Percentiles rank a stretch among this genome's conserved stretches.
phyloP scores from a whole-genome alignment of 2,113 vertebrate genomes.

The Sinocyclocheilus anophthalmus region DNA sequence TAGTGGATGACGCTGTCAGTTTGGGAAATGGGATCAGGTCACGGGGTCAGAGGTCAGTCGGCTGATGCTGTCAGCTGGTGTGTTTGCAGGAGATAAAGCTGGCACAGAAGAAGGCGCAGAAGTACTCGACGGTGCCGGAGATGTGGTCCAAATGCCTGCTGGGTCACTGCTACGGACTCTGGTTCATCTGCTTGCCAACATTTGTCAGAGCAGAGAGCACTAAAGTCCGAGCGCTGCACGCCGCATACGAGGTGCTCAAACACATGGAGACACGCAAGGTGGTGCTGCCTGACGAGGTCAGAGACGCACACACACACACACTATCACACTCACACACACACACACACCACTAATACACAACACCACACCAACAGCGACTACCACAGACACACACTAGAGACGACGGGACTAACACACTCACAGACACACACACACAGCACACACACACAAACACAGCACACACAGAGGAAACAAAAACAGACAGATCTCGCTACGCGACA shows the following conservation, averaged over 20 bases:
- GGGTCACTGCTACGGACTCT: slow-evolving; percentile 92
- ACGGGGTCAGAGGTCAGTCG: not conserved
- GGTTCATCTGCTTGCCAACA: slow-evolving; percentile 94
- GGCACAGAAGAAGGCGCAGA: slow-evolving; percentile 89
- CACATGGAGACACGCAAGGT: slow-evolving; percentile 92
- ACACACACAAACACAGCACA: not conserved
- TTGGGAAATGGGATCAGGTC: too few species aligned
- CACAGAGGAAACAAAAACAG: too few species aligned
- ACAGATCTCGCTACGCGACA: too few species aligned
- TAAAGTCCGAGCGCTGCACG: slow-evolving; percentile 85
- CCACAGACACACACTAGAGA: not conserved
- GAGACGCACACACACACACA: slow-evolving; percentile 24
- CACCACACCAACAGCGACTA: too few species aligned
- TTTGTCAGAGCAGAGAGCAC: slow-evolving; percentile 80
- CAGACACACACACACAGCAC: not conserved
- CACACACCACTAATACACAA: too few species aligned
- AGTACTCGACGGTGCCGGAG: slow-evolving; percentile 82
- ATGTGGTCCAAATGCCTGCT: slow-evolving; percentile 93
- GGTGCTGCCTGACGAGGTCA: slow-evolving; percentile 90
- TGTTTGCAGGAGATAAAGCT: slow-evolving; percentile 88
- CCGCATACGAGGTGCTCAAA: slow-evolving; percentile 88
- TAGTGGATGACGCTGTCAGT: too few species aligned
- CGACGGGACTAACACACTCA: too few species aligned
- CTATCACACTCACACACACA: too few species aligned
- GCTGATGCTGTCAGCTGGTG: not conserved